Base-by-base conservation (phyloP, 2,888 invertebrate species). In the Bombylius major region DNA sequence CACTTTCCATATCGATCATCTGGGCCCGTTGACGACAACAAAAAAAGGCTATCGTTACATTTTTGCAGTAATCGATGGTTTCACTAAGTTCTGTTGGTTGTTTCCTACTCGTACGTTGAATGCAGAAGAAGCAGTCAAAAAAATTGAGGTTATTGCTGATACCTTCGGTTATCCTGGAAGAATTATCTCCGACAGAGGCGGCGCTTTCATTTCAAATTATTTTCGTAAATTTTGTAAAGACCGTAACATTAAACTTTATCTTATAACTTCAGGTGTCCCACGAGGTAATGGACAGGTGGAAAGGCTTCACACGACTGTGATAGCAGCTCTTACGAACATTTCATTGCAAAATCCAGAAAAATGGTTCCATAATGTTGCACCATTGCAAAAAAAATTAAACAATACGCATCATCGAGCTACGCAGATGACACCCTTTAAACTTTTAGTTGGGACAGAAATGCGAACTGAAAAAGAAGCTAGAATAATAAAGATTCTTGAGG, bases 1-100 rank as follows among this genome's bases (percentile, higher is more conserved):
- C 8, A 68, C 66, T 0, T 65, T 63, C 9, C 68, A 70, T 50
- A 47, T 67, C 9, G 70, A 70, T 47, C 71, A 71, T 47, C 45
- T 71, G 4, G 69, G 70, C 5, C 69, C 69, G 5, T 47, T 67
- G 53, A 58, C 62, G 0, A 59, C 58, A n/a, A 60, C 60, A 8
- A 57, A 54, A 32, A 62, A 59, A 32, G 39, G 60, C 9, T 69
- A 69, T 47, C 66, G 66, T 34, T 63, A 70, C 51, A 65, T 70
- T 4, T 61, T 70, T 1, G 66, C 67, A 0, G 53, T 69, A 3
- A 57, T 70, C 0, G 69, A 69, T 59, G 67, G 60, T 1, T 69
- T 67, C 53, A 66, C 68, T 0, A 70, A 70, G 52, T 68, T 58
- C 32, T 51, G 51, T 23, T 60, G 59, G 60, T 54, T 59, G 39